Percentiles rank a stretch among this genome's conserved stretches.
Evolutionary conservation across 2,113 vertebrate genomes (phyloP).

Genomic region (Rhabdornis inornatus): DNA sequence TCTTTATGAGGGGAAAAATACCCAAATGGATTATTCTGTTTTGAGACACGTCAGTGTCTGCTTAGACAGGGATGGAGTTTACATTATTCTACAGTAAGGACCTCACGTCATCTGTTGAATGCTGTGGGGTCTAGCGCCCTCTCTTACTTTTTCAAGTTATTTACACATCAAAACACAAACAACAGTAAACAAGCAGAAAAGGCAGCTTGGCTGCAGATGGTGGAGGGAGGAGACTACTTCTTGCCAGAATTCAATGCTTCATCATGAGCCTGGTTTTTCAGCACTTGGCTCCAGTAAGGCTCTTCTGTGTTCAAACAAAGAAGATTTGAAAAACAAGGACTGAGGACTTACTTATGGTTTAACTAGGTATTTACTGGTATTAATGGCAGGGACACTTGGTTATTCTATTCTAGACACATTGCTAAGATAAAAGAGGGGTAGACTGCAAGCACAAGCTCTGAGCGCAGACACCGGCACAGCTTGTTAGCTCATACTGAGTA

Average conservation of each 20-base stretch:
- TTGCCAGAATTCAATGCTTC: background rate
- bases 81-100: background rate
- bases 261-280: background rate
- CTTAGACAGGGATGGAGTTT: background rate
- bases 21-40: background rate
- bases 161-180: slow-evolving; percentile 30
- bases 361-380: background rate
- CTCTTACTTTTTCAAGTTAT: background rate
- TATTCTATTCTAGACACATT: background rate
- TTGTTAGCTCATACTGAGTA: background rate
- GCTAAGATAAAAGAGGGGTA: background rate
- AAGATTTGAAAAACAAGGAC: background rate
- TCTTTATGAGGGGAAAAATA: background rate
- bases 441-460: background rate
- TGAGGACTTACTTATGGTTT: background rate
- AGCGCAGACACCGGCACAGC: background rate
- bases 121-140: background rate
- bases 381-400: background rate
- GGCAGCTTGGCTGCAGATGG: slow-evolving; percentile 15
- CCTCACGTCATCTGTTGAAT: background rate
- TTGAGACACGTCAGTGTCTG: background rate
- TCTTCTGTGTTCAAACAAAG: background rate
- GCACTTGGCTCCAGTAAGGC: background rate
- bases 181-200: slow-evolving; percentile 43
- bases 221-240: background rate